Percentiles rank a stretch among this genome's conserved stretches.
Conservation (phyloP, 2,113 vertebrate genomes). For the Triplophysa rosa region DNA sequence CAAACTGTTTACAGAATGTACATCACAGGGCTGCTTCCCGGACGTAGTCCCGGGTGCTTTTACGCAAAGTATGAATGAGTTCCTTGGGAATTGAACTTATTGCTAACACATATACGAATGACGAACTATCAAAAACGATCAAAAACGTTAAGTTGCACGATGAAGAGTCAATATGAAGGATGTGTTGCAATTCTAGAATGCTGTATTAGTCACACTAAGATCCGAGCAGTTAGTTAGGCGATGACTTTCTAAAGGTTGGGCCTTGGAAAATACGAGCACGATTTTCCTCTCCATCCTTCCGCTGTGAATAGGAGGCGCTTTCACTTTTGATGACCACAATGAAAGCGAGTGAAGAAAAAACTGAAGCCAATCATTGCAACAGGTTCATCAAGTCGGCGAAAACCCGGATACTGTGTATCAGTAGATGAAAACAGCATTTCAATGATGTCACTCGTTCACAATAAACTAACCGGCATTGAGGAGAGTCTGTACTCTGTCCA, state of each 20-base stretch:
- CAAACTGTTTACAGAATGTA: too few relatives aligned
- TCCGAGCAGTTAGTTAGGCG: neutral
- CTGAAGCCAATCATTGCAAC: neutral
- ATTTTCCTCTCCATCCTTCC: constrained; percentile 10
- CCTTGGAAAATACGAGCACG: constrained; percentile 53
- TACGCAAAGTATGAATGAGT: too few relatives aligned
- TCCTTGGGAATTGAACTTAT: too few relatives aligned
- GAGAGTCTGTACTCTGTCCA: constrained; percentile 93
- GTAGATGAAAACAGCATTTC: neutral
- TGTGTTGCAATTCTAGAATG: neutral
- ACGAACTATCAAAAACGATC: too few relatives aligned
- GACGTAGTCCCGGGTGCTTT: too few relatives aligned
- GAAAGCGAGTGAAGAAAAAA: neutral
- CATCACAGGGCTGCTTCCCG: neutral
- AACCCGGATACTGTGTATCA: neutral
- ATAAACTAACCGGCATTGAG: constrained; percentile 82
- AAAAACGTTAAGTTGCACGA: neutral
- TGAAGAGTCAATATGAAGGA: neutral
- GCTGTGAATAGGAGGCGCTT: neutral
- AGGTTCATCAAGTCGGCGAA: neutral
- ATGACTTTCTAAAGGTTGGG: constrained; percentile 18
- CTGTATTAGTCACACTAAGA: constrained; percentile 30
- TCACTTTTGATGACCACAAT: constrained; percentile 14
- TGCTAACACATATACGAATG: too few relatives aligned
- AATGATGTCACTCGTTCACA: neutral